A percentile compares a stretch with the other conserved stretches of the same genome.
Evolutionary conservation across 1,140 invertebrate genomes (phyloP).

Genomic region (Helicoverpa zea): DNA sequence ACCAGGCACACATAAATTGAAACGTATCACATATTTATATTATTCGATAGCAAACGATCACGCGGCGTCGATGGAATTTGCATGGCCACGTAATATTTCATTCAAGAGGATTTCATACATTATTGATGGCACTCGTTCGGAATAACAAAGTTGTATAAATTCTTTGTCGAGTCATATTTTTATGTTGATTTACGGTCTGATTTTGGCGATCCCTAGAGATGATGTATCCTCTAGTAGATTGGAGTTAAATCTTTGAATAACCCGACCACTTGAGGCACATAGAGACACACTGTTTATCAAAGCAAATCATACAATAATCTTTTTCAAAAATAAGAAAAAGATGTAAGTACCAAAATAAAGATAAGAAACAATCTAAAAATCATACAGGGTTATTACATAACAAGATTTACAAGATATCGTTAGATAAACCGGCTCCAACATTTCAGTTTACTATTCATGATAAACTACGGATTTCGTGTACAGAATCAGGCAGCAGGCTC

Average conservation of each 20-base stretch:
- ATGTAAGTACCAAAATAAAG: no score
- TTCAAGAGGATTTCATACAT: constrained; percentile 34
- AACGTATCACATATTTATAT: constrained; percentile 3
- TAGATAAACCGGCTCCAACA: background rate
- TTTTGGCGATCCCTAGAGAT: background rate
- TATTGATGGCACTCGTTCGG: constrained; percentile 17
- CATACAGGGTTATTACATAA: no score
- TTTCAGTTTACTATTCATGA: constrained; percentile 2
- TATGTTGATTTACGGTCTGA: constrained; percentile 8
- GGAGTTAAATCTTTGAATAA: no score
- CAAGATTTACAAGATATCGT: no score
- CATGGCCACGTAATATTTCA: constrained; percentile 26
- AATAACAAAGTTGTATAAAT: constrained; percentile 1
- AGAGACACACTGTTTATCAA: no score
- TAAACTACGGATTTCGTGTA: constrained; percentile 8
- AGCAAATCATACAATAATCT: no score
- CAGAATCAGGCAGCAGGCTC: constrained; percentile 46
- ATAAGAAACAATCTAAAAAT: no score
- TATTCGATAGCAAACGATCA: constrained; percentile 6
- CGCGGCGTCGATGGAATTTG: constrained; percentile 30
- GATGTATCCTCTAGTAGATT: no score
- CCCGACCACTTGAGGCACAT: no score
- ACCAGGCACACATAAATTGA: constrained; percentile 34
- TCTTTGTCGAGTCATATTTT: constrained; percentile 18
- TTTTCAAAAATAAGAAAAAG: no score